A percentile compares a stretch with the other conserved stretches of the same genome.
These are phyloP conservation scores for Drosophila littoralis DNA, from an alignment of 1,140 invertebrate genomes.

Conservation along the genomic window DNA sequence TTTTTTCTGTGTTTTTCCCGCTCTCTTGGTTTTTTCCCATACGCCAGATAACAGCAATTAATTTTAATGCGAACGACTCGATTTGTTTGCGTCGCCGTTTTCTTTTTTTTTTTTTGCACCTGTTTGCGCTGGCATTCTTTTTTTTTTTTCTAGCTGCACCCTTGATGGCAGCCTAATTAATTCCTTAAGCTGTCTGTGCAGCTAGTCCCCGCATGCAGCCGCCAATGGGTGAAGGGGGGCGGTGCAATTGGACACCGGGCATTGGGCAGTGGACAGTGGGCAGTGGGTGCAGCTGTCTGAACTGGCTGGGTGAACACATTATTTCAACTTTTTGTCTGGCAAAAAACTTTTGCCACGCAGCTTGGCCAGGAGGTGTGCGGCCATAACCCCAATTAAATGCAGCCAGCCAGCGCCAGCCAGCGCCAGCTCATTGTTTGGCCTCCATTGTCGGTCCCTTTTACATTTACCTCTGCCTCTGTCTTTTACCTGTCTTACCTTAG, in stretches of 20 bases:
- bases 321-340: conserved; percentile 21
- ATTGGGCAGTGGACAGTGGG: neutral
- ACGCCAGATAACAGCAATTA: conserved; percentile 50
- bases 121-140: conserved; percentile 12
- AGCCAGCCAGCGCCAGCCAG: conserved; percentile 15
- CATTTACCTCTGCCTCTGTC: neutral
- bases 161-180: conserved; percentile 34
- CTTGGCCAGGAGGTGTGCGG: conserved; percentile 2
- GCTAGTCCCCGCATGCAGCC: conserved; percentile 14
- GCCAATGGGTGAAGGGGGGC: neutral
- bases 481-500: neutral
- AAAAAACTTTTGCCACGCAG: conserved; percentile 26
- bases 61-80: conserved; percentile 70
- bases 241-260: neutral
- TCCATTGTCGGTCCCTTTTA: conserved; percentile 40
- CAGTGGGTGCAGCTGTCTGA: neutral
- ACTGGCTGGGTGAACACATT: conserved; percentile 4
- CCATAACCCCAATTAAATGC: conserved; percentile 64
- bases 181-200: conserved; percentile 39
- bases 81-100: conserved; percentile 50
- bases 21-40: neutral
- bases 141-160: conserved; percentile 17
- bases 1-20: conserved; percentile 10
- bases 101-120: conserved; percentile 10
- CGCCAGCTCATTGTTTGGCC: conserved; percentile 15